Conservation (phyloP, 2,797 vertebrate species). For the Bufotes viridis region DNA sequence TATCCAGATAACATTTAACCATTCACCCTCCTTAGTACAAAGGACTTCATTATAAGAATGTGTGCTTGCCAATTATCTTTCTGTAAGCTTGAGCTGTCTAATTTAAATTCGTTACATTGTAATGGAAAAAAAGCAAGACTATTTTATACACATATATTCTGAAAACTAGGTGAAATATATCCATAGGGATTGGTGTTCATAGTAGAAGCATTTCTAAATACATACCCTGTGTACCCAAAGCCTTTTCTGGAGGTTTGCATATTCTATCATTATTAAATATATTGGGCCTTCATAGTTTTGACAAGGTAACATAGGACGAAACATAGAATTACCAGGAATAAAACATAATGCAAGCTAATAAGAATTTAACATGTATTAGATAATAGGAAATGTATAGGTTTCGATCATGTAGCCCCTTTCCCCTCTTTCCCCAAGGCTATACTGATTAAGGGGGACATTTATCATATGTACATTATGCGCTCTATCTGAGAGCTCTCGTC, state of each 20-base stretch:
- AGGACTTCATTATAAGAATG: not conserved
- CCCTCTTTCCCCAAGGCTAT: too few species aligned
- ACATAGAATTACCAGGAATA: too few species aligned
- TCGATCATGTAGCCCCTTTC: too few species aligned
- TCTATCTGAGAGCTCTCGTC: too few species aligned
- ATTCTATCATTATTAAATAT: too few species aligned
- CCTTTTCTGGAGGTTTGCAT: not conserved
- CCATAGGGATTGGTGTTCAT: not conserved
- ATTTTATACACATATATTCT: not conserved
- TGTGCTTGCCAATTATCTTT: not conserved
- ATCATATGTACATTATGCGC: too few species aligned
- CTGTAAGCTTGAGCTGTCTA: not conserved
- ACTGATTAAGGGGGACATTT: too few species aligned
- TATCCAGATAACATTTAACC: constrained; percentile 34
- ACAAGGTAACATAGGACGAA: too few species aligned
- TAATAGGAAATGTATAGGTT: too few species aligned
- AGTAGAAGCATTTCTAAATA: not conserved
- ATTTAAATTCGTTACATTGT: not conserved
- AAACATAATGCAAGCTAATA: too few species aligned
- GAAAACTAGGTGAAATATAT: not conserved
- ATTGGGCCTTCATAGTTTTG: too few species aligned
- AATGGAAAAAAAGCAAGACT: not conserved
- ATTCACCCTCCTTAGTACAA: not conserved
- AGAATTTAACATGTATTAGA: too few species aligned
- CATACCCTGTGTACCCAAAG: not conserved